Base-by-base conservation (phyloP, 2,888 invertebrate species). In the Aelia acuminata region DNA sequence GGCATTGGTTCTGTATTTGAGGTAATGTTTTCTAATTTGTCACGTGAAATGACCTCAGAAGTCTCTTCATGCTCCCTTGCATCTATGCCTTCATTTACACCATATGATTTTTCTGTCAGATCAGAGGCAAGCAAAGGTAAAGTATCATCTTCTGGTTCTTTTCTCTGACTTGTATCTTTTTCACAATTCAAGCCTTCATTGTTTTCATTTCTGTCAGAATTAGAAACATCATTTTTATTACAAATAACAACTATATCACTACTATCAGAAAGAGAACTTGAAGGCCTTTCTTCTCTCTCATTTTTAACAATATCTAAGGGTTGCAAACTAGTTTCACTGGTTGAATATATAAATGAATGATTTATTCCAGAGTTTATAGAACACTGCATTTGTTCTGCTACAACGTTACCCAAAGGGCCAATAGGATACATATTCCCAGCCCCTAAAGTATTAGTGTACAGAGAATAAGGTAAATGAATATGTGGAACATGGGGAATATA, bases 401-500 rank as follows among this genome's bases (percentile, higher is more conserved):
- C 7, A 57, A 57, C 57, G 31, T 63, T 63, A 5, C 63, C 63
- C 26, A 63, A 31, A 26, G 63, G 63, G 18, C 63, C 63, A 31
- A 63, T 7, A 31, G 63, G 63, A 63, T 63, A 63, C 31, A 63
- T 63, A 63, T 63, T 63, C 26, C 84, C 43, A 84, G 47, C n/a
- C 10, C 47, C 84, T 43, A 84, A 84, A 47, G 22, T 84, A 10
- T 47, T 43, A 43, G 47, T 84, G 43, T 84, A 84, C 43, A 84
- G 22, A 84, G 84, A 84, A 84, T 84, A 84, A 35, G 84, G 84
- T 49, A 84, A 31, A 84, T 84, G 84, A 50, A 48, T 48, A 50
- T 84, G 84, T 47, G 43, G 47, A n/a, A 84, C 84, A 47, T 43
- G 84, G 1, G 84, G 84, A 50, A 84, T 49, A 49, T 84, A 84